Base-by-base conservation (phyloP, 2,113 vertebrate species). In the Turdus rufiventris region DNA sequence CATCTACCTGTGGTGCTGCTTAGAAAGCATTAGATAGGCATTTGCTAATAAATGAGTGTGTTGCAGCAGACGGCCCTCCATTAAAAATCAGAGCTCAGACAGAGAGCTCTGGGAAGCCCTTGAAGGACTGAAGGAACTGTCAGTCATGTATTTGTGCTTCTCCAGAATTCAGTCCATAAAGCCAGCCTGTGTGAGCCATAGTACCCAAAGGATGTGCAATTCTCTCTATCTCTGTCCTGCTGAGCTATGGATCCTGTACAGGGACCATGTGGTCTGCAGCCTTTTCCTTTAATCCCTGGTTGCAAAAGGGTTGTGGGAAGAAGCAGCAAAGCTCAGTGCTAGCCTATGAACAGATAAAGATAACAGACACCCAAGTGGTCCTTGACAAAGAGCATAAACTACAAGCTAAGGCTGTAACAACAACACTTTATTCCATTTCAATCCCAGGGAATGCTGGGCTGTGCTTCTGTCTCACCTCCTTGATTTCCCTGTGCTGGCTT, bases 1-100 rank as follows among this genome's bases (percentile, higher is more conserved):
- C 36, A 28, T 65, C 74, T 91, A 54, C 71, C 57, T 92, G 70
- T 67, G 42, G 50, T 82, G 66, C 65, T 92, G 38, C 45, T 57
- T 48, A 33, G 47, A 85, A 78, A 91, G 80, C 36, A 43, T 68
- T 45, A 73, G 26, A 65, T 43, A 87, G 53, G 87, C 61, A 84
- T 92, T 92, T 73, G 45, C n/a, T 91, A 85, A 82, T 70, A 81
- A 82, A 54, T 2, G 1, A 12, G 31, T 56, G 56, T 1, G 1
- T 31, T 75, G 80, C 54, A 94, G 77, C 87, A 94, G 95, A 94
- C 93, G 86, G 86, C 60, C 17, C 54, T 78, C 89, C 66, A 82
- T 85, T 89, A 87, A 89, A 89, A 93, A 87, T 34, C 61, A 71
- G 68, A 68, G 61, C 77, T 87, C 80, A 75, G 58, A 54, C 4